Evolutionary conservation across 2,113 vertebrate species (phyloP).

Genomic region (Tapirus terrestris): DNA sequence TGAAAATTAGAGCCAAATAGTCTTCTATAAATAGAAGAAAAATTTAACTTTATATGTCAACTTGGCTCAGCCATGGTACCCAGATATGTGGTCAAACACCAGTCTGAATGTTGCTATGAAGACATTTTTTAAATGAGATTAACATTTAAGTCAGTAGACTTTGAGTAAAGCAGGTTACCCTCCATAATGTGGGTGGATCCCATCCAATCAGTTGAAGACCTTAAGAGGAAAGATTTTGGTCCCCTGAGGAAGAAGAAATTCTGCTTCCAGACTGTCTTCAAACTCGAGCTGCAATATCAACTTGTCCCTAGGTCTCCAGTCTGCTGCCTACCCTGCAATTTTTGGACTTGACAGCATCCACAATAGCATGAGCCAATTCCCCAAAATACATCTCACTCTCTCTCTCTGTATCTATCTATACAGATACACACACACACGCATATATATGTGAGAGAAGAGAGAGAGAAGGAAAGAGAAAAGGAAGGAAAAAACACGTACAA

Average conservation of each 20-base stretch:
- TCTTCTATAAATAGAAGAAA: not conserved
- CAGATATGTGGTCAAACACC: not conserved
- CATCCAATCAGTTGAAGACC: not conserved
- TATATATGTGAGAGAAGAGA: not conserved
- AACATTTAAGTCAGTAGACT: not conserved
- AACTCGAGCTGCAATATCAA: not conserved
- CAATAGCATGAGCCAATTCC: not conserved
- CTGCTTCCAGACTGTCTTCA: not conserved
- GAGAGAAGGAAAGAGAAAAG: not conserved
- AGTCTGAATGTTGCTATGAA: not conserved
- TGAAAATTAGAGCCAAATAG: not conserved
- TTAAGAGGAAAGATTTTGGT: not conserved
- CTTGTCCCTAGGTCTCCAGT: not conserved
- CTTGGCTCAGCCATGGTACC: not conserved
- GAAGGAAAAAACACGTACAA: not conserved
- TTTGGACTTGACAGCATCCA: not conserved
- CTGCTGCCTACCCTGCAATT: not conserved
- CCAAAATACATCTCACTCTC: not conserved
- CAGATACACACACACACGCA: not conserved
- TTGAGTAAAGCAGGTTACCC: not conserved
- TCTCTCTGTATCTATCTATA: rapidly evolving
- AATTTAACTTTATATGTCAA: not conserved
- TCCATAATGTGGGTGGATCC: not conserved
- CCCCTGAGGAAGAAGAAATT: not conserved
- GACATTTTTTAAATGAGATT: not conserved